phyloP scores from a whole-genome alignment of 2,113 vertebrate species.

The Beaufortia kweichowensis region DNA sequence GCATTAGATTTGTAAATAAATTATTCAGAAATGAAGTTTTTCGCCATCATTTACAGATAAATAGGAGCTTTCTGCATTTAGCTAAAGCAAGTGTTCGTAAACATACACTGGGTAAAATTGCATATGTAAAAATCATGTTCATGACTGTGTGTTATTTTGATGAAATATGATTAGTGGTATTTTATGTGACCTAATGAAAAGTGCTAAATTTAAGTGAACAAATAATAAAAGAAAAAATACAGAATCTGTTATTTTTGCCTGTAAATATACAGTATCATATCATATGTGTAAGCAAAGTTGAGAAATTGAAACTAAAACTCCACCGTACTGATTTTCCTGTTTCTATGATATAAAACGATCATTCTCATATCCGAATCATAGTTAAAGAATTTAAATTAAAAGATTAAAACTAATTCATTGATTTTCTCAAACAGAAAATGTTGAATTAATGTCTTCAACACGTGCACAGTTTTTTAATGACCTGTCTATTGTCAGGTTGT shows the following conservation, averaged over 20 bases:
- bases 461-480: neutral
- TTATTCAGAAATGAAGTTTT: neutral
- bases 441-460: neutral
- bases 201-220: too few relatives aligned
- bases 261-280: too few relatives aligned
- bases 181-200: too few relatives aligned
- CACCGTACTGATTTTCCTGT: too few relatives aligned
- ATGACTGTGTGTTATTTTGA: too few relatives aligned
- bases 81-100: neutral
- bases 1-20: neutral
- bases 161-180: too few relatives aligned
- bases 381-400: slow-evolving; percentile 10
- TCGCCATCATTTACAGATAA: neutral
- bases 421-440: neutral
- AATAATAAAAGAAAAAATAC: too few relatives aligned
- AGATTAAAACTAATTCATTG: neutral
- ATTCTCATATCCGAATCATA: neutral
- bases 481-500: neutral
- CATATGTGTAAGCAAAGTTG: too few relatives aligned
- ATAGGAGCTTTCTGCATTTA: neutral
- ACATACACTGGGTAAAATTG: neutral
- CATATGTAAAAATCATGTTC: too few relatives aligned
- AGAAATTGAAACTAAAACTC: too few relatives aligned
- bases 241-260: too few relatives aligned
- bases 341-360: neutral